A percentile compares a stretch with the other conserved stretches of the same genome.
phyloP scores from a whole-genome alignment of 2,113 vertebrate species.

The Podocnemis expansa region DNA sequence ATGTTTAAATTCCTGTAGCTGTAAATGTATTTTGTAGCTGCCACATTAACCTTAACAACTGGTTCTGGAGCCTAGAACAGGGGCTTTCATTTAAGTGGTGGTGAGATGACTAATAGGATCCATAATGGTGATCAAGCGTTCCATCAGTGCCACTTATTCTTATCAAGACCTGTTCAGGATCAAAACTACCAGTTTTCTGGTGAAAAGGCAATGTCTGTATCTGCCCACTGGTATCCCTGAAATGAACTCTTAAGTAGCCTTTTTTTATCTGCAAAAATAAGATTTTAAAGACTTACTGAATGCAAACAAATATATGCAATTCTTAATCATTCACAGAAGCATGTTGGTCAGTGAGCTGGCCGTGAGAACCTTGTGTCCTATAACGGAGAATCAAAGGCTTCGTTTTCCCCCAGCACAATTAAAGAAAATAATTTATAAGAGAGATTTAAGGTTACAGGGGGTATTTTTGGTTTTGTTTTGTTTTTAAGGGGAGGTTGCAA shows the following conservation, averaged over 20 bases:
- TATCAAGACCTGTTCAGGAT: constrained; percentile 29
- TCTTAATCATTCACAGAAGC: constrained; percentile 69
- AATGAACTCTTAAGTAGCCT: constrained; percentile 65
- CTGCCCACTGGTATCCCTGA: constrained; percentile 43
- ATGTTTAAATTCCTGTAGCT: constrained; percentile 52
- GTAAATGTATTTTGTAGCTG: constrained; percentile 61
- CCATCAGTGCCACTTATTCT: constrained; percentile 21
- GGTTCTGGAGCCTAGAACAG: constrained; percentile 57
- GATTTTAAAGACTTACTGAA: constrained; percentile 71
- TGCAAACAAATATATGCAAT: constrained; percentile 79
- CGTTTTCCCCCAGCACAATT: constrained; percentile 57
- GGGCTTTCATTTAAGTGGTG: constrained; percentile 54
- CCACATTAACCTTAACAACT: constrained; percentile 58
- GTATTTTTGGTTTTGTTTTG: too few relatives aligned
- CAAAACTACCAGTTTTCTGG: constrained; percentile 38
- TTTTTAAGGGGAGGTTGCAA: constrained; percentile 6
- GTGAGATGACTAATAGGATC: constrained; percentile 37
- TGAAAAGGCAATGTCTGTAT: constrained; percentile 41
- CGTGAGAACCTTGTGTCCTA: constrained; percentile 61
- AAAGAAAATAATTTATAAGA: constrained; percentile 52
- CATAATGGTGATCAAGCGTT: constrained; percentile 56
- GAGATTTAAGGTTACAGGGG: constrained; percentile 31
- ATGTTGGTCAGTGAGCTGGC: constrained; percentile 60
- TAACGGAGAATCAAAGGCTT: constrained; percentile 45
- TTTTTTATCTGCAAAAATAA: constrained; percentile 67